phyloP scores from a whole-genome alignment of 2,888 invertebrate species.

The Conchocele bisecta region DNA sequence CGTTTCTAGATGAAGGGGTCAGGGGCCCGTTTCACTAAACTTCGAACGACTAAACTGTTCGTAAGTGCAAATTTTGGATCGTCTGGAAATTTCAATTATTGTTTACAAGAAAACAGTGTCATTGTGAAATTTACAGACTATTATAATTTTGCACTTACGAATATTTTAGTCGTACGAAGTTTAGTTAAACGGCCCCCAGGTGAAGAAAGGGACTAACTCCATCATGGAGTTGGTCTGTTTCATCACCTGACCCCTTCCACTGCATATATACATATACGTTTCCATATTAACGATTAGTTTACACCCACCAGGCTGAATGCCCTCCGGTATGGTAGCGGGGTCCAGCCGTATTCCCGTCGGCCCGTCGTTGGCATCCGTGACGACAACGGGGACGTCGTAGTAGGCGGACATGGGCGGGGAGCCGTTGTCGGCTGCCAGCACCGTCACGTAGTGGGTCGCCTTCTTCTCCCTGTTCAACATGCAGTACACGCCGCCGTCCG shows the following conservation, averaged over 20 bases:
- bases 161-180: too few species aligned
- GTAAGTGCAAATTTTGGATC: too few species aligned
- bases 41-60: too few species aligned
- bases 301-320: slow-evolving; percentile 51
- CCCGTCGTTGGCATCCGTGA: slow-evolving; percentile 65
- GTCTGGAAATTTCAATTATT: too few species aligned
- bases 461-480: slow-evolving; percentile 57
- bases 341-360: slow-evolving; percentile 50
- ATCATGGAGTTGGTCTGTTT: neutral
- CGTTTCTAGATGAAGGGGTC: too few species aligned
- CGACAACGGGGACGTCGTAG: slow-evolving; percentile 59
- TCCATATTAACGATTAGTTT: too few species aligned
- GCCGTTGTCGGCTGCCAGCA: slow-evolving; percentile 62
- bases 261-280: too few species aligned
- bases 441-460: slow-evolving; percentile 48
- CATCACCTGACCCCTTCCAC: neutral
- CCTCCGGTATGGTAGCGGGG: slow-evolving; percentile 53
- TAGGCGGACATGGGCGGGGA: slow-evolving; percentile 57
- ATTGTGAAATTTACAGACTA: neutral
- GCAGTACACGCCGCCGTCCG: slow-evolving; percentile 60
- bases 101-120: too few species aligned
- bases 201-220: too few species aligned
- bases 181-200: too few species aligned
- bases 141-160: too few species aligned
- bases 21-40: too few species aligned